A percentile compares a stretch with the other conserved stretches of the same genome.
These are phyloP conservation scores for Apteryx owenii DNA, from an alignment of 2,113 vertebrate genomes.

Conservation along the genomic window DNA sequence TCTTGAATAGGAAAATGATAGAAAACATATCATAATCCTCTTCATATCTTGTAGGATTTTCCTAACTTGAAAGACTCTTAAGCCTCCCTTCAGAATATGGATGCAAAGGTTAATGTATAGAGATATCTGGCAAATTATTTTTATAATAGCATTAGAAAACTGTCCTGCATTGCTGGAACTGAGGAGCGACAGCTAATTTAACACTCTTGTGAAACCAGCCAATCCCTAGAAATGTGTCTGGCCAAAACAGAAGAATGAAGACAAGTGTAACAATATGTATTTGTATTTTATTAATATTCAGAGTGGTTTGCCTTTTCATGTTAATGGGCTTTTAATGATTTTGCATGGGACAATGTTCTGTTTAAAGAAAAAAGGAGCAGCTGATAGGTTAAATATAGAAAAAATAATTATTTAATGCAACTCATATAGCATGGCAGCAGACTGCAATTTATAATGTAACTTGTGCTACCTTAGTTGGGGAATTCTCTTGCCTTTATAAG, in stretches of 20 bases:
- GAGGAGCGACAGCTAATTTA: background rate
- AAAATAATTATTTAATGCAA: background rate
- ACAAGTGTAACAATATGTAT: background rate
- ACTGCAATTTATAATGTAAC: background rate
- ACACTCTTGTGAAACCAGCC: background rate
- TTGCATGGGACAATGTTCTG: background rate
- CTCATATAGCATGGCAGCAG: background rate
- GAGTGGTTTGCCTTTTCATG: background rate
- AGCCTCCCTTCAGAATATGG: background rate
- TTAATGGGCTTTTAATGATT: background rate
- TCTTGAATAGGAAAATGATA: background rate
- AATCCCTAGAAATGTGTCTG: background rate
- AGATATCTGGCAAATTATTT: background rate
- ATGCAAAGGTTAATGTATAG: background rate
- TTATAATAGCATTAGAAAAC: background rate
- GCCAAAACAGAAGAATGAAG: background rate
- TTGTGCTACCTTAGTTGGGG: background rate
- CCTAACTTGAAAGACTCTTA: background rate
- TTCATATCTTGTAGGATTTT: background rate
- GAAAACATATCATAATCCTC: background rate
- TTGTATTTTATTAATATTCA: conserved; percentile 10
- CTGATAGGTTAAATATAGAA: background rate
- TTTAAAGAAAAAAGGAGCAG: conserved; percentile 2
- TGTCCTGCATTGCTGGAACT: background rate
- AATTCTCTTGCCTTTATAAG: background rate